Evolutionary conservation across 2,888 invertebrate species (phyloP).

Genomic region (Lydus trimaculatus): DNA sequence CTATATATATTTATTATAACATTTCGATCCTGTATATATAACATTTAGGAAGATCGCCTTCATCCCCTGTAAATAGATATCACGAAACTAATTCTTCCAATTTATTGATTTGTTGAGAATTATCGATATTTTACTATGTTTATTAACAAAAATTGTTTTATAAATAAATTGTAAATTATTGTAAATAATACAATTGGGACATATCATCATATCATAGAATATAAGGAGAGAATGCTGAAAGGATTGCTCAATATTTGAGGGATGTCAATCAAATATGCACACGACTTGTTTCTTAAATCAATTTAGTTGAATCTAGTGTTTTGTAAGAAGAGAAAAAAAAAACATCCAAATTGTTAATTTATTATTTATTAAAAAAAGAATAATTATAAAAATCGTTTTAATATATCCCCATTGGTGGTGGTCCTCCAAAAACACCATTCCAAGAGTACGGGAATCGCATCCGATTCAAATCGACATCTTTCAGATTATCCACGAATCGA

Average conservation of each 20-base stretch:
- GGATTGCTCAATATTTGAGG: constrained; percentile 38
- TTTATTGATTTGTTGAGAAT: constrained; percentile 11
- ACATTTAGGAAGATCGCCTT: neutral
- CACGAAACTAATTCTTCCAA: constrained; percentile 31
- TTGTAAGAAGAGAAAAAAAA: constrained; percentile 38
- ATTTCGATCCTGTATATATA: neutral
- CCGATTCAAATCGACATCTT: constrained; percentile 57
- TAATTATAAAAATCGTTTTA: constrained; percentile 62
- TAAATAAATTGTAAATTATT: constrained; percentile 33
- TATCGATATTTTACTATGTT: neutral
- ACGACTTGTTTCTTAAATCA: constrained; percentile 33
- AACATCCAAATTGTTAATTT: constrained; percentile 36
- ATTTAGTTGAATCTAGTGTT: constrained; percentile 36
- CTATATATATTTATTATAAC: too few relatives aligned
- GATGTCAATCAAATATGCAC: constrained; percentile 40
- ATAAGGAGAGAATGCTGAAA: constrained; percentile 24
- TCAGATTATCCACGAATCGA: constrained; percentile 63
- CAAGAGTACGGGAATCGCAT: constrained; percentile 76
- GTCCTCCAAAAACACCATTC: constrained; percentile 77
- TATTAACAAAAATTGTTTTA: constrained; percentile 16
- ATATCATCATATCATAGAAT: constrained; percentile 36
- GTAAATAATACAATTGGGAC: constrained; percentile 39
- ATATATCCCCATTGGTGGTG: constrained; percentile 71
- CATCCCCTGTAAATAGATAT: constrained; percentile 9
- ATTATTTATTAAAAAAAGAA: constrained; percentile 12